Evolutionary conservation across 2,113 vertebrate species (phyloP), one percentile per base, ranked within the genome.

Genomic region (Aphyosemion australe): DNA sequence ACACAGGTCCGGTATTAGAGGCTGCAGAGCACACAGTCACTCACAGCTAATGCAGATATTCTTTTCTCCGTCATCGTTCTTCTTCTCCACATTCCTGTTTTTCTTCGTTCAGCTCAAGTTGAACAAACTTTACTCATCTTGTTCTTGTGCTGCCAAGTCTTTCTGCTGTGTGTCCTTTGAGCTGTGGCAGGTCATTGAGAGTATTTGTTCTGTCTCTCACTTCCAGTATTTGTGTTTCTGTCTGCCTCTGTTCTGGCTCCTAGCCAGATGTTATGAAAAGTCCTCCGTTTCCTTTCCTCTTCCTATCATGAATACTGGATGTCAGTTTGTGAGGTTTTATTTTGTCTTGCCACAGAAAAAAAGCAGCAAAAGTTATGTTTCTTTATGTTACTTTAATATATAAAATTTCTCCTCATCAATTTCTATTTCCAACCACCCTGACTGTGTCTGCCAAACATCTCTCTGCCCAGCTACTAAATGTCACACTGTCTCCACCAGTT

Each of bases 141-240:
- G 41, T 53, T 76, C 46, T 57, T 46, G 51, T n/a, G n/a, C n/a
- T 51, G 49, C 57, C 39, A 52, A 16, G 34, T 52, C 47, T 69
- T 26, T 26, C 54, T 58, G 5, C 16, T 31, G 46, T 13, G 39
- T 62, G 51, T 42, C 34, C 20, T n/a, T 13, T 65, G 56, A 70
- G 56, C 14, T 3, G 42, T 63, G 39, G 63, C 70, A 32, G 6
- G 48, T 50, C 26, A n/a, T 14, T 8, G 42, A 50, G 46, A 43
- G 61, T 72, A 69, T 65, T 49, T 51, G 16, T 56, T 49, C 39
- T 53, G 42, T 61, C 58, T 48, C 18, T 60, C n/a, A n/a, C n/a
- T n/a, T n/a, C n/a, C n/a, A n/a, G 6, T 52, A 5, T 58, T 62
- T 39, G 12, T 52, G 5, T 61, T 61, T 53, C 1, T 50, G 1